phyloP scores from a whole-genome alignment of 2,888 invertebrate genomes.

The Drosophila conformis region DNA sequence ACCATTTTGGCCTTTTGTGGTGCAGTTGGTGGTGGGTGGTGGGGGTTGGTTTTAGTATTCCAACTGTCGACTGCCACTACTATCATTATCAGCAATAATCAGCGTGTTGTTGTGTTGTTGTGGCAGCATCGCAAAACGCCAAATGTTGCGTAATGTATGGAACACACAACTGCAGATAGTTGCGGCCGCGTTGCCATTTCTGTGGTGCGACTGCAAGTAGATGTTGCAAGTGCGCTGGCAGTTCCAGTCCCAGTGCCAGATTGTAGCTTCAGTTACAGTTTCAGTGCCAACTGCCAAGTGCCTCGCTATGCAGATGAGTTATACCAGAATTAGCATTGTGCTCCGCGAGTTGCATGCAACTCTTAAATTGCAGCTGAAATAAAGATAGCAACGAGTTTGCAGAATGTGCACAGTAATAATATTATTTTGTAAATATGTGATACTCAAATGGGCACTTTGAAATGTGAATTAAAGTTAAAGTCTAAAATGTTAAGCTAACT shows the following conservation, averaged over 20 bases:
- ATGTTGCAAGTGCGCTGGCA: conserved; percentile 1
- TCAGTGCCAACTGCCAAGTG: conserved; percentile 1
- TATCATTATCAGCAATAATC: conserved; percentile 78
- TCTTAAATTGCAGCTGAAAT: neutral
- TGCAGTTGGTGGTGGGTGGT: conserved; percentile 2
- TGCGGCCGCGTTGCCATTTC: conserved; percentile 39
- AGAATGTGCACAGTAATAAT: neutral
- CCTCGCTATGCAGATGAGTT: conserved; percentile 19
- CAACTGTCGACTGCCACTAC: conserved; percentile 44
- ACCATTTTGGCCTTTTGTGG: conserved; percentile 28
- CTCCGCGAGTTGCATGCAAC: neutral
- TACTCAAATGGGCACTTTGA: neutral
- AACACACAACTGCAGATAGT: conserved; percentile 61
- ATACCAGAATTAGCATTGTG: conserved; percentile 24
- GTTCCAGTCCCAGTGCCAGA: neutral
- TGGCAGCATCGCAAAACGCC: conserved; percentile 56
- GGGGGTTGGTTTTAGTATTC: neutral
- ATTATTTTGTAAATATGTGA: neutral
- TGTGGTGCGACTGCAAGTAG: conserved; percentile 7
- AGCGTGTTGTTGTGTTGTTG: conserved; percentile 65
- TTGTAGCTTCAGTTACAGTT: conserved; percentile 11
- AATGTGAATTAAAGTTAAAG: neutral
- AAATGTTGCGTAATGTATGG: conserved; percentile 73
- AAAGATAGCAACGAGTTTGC: neutral
- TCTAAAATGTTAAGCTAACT: neutral